These are phyloP conservation scores for Cossypha heuglini DNA, from an alignment of 2,797 vertebrate species.

Conservation along the genomic window DNA sequence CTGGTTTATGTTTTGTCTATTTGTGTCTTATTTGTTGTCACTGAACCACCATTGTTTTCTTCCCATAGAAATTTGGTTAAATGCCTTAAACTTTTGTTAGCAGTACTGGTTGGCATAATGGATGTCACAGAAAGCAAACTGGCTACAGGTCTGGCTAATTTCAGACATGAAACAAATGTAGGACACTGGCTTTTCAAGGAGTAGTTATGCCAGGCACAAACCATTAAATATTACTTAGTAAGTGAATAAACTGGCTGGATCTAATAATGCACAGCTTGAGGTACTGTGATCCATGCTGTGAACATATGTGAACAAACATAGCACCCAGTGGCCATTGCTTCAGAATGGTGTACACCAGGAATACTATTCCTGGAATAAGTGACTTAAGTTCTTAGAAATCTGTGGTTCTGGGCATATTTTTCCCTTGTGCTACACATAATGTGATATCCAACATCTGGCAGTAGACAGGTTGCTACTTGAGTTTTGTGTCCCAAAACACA, in stretches of 20 bases:
- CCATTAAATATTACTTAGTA: background rate
- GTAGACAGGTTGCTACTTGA: background rate
- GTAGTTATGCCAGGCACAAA: background rate
- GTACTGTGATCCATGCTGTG: background rate
- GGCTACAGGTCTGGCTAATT: background rate
- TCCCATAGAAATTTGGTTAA: background rate
- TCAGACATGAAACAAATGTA: background rate
- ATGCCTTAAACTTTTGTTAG: background rate
- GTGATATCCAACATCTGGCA: conserved; percentile 30
- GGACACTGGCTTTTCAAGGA: background rate
- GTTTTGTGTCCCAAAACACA: background rate
- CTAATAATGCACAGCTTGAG: background rate
- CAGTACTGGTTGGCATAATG: background rate
- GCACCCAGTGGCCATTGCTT: background rate
- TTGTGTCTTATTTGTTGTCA: background rate
- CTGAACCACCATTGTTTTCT: background rate
- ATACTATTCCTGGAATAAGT: conserved; percentile 57
- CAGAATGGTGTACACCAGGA: background rate
- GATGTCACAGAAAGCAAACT: background rate
- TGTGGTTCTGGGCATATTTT: conserved; percentile 22
- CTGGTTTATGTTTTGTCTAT: background rate
- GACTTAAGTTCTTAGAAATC: conserved; percentile 58
- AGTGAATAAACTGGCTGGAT: background rate
- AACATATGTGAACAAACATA: background rate
- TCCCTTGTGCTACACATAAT: background rate